phyloP scores from a whole-genome alignment of 2,113 vertebrate species.

The Hemichromis elongatus region DNA sequence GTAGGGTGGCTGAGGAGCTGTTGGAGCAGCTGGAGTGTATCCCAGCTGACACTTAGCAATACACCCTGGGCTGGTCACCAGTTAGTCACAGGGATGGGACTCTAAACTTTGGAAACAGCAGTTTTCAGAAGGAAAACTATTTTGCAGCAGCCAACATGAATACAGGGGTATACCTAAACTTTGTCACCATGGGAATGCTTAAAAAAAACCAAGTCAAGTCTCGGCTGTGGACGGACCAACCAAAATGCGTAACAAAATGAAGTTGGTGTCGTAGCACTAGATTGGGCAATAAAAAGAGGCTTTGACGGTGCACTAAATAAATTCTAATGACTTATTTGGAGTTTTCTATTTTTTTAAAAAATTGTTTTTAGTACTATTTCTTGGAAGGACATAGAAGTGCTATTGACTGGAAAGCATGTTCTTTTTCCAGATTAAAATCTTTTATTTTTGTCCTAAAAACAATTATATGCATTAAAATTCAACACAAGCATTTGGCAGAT shows the following conservation, averaged over 20 bases:
- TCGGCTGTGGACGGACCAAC: neutral
- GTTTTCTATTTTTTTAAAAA: neutral
- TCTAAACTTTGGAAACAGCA: neutral
- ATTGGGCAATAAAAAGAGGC: neutral
- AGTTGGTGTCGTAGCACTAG: neutral
- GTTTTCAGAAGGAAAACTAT: neutral
- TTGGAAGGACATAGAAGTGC: neutral
- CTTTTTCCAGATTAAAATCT: neutral
- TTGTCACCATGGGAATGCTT: neutral
- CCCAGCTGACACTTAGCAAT: neutral
- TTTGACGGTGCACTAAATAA: neutral
- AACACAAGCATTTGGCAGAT: neutral
- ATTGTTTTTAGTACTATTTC: neutral
- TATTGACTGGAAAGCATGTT: neutral
- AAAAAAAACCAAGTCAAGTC: neutral
- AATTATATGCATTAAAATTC: neutral
- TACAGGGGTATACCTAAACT: neutral
- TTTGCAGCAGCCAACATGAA: neutral
- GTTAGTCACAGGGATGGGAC: neutral
- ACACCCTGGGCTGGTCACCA: neutral
- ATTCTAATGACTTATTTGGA: neutral
- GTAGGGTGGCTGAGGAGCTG: neutral
- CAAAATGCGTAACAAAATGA: neutral
- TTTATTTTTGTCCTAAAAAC: neutral
- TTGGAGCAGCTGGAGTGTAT: neutral